phyloP scores from a whole-genome alignment of 2,113 vertebrate genomes.

The Coregonus clupeaformis region DNA sequence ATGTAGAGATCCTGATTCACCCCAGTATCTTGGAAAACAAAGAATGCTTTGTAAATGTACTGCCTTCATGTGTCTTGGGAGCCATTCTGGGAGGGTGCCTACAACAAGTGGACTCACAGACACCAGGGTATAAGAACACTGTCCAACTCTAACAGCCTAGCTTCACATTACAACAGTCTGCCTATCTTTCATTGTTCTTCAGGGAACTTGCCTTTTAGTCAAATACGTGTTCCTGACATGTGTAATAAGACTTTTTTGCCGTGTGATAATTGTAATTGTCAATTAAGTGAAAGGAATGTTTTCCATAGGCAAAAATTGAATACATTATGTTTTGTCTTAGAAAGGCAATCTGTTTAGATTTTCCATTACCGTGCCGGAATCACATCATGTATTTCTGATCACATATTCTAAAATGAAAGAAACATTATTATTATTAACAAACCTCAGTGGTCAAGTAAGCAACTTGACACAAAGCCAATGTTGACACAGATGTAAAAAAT shows the following conservation, averaged over 20 bases:
- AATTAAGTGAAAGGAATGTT: not conserved
- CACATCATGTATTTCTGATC: not conserved
- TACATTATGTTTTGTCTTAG: not conserved
- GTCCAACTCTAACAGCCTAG: not conserved
- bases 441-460: constrained; percentile 16
- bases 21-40: constrained; percentile 1
- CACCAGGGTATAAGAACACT: not conserved
- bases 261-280: not conserved
- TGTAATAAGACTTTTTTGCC: not conserved
- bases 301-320: not conserved
- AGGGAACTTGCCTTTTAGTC: not conserved
- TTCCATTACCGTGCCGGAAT: not conserved
- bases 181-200: not conserved
- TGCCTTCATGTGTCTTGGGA: not conserved
- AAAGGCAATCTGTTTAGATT: not conserved
- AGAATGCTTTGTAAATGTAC: not conserved
- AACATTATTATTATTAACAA: constrained; percentile 12
- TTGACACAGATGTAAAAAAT: constrained; percentile 62
- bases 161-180: not conserved
- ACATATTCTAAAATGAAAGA: not conserved
- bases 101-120: not conserved
- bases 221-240: not conserved
- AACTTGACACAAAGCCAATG: constrained; percentile 37
- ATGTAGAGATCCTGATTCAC: not conserved
- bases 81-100: constrained; percentile 1